Base-by-base conservation (phyloP, 2,113 vertebrate species). In the Panthera uncia region DNA sequence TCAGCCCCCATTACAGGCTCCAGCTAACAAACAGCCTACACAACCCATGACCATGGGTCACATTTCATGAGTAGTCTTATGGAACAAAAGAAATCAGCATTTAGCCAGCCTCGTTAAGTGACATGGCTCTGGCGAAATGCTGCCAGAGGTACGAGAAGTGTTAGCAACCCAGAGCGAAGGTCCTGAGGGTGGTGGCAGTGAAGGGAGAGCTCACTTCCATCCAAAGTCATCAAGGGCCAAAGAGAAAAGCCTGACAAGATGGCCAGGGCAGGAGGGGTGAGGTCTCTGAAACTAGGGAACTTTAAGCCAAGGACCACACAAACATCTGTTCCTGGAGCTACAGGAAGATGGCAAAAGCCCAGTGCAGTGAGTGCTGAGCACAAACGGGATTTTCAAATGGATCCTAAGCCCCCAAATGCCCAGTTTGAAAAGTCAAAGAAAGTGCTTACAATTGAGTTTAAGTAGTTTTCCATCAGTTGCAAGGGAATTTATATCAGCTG, bases 401-500 rank as follows among this genome's bases (percentile, higher is more conserved):
- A 55, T 9, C 23, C 19, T 29, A 68, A 23, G 7, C 45, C 38
- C 48, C 71, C 33, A 57, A 36, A 45, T 94, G 63, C 71, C 38
- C 10, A 88, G 25, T 33, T 12, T 31, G 36, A 81, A 63, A 61
- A 31, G 55, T 11, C 81, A 38, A 6, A 93, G 41, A 55, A 63
- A 79, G 55, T 93, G 98, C 99, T 99, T 97, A 99, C 99, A 99
- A 98, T 99, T 99, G 55, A 99, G 98, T 98, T 99, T 99, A 95
- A 99, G 99, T 63, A 99, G 92, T 96, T 99, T 99, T 80, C 99
- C 99, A 83, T 99, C 99, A 45, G 99, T 98, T 25, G 99, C 98
- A 97, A 99, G 98, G 5, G 99, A 99, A 97, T 99, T 99, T 98
- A 99, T 99, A 97, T 99, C 99, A 0, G 99, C 99, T 3, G 99